These are phyloP conservation scores for Montipora efflorescens DNA, from an alignment of 64 coral and sea anemone genomes.

Conservation along the genomic window DNA sequence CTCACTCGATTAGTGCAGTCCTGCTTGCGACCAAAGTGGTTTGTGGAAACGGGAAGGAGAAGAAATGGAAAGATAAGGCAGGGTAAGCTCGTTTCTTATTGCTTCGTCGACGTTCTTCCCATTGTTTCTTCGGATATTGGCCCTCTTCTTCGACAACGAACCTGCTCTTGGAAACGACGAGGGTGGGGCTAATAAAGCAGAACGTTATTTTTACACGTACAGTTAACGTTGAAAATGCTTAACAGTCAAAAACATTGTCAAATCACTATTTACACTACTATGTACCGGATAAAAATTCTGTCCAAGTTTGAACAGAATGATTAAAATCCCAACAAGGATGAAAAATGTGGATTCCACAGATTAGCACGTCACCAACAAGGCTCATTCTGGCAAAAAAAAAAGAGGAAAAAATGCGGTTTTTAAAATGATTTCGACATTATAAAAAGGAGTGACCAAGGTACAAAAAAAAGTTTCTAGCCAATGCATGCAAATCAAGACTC, in stretches of 20 bases:
- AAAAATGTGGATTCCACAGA: not conserved
- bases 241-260: conserved; percentile 18
- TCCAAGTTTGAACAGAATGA: not conserved
- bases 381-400: conserved; percentile 40
- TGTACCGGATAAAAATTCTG: conserved; percentile 41
- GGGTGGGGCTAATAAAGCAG: not conserved
- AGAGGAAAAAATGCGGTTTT: not conserved
- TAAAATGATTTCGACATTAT: not conserved
- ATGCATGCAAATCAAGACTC: too few species aligned
- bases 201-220: conserved; percentile 22
- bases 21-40: too few species aligned
- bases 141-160: too few species aligned
- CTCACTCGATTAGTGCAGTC: too few species aligned
- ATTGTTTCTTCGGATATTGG: too few species aligned
- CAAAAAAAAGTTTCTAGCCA: too few species aligned
- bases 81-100: too few species aligned
- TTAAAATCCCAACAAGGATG: conserved; percentile 10
- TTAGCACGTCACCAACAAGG: not conserved
- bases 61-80: too few species aligned
- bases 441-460: not conserved
- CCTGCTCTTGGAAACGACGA: not conserved
- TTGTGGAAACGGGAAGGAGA: too few species aligned
- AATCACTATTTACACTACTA: conserved; percentile 50
- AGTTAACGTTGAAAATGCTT: conserved; percentile 29
- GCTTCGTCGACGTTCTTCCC: too few species aligned